phyloP scores from a whole-genome alignment of 2,797 vertebrate genomes.

The Cacajao melanocephalus region DNA sequence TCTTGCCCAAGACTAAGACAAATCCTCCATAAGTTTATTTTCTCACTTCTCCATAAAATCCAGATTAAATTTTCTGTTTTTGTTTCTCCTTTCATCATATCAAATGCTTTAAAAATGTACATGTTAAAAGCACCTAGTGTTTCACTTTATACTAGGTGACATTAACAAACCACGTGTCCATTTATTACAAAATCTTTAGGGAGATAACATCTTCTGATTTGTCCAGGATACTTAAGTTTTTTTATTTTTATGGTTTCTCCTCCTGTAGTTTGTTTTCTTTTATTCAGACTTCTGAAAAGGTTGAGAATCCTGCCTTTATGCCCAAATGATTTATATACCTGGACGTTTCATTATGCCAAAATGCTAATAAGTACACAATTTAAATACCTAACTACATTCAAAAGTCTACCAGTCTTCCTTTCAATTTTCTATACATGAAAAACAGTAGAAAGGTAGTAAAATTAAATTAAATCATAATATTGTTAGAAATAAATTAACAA shows the following conservation, averaged over 20 bases:
- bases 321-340: constrained; percentile 73
- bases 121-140: not conserved
- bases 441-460: constrained; percentile 52
- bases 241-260: not conserved
- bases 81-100: not conserved
- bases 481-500: constrained; percentile 55
- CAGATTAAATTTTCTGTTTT: not conserved
- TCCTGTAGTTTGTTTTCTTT: not conserved
- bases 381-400: constrained; percentile 70
- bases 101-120: not conserved
- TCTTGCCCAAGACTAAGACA: not conserved
- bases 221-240: not conserved
- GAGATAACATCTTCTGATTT: not conserved
- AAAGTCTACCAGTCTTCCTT: constrained; percentile 78
- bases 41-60: not conserved
- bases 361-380: constrained; percentile 79
- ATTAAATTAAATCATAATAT: constrained; percentile 48
- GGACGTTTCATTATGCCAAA: constrained; percentile 67
- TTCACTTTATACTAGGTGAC: not conserved
- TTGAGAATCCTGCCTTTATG: not conserved
- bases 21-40: not conserved
- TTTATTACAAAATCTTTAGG: not conserved
- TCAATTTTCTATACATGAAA: constrained; percentile 77
- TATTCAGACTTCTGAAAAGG: constrained; percentile 50
- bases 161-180: not conserved